Base-by-base conservation (phyloP, 64 coral and sea anemone species). In the Stichodactyla helianthus region DNA sequence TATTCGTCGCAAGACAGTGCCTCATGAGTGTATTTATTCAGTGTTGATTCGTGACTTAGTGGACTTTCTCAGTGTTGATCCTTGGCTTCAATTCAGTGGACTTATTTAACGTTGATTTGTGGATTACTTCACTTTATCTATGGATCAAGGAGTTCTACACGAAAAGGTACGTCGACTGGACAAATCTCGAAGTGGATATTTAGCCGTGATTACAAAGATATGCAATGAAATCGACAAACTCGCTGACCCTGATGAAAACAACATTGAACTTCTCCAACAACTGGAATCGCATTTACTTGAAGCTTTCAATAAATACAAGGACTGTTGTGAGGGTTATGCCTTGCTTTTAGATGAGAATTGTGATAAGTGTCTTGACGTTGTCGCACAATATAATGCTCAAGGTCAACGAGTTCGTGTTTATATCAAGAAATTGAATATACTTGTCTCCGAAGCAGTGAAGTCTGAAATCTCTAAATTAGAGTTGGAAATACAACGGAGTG, bases 151-250 rank as follows among this genome's bases (percentile, higher is more conserved):
- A 44, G 74, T 51, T 78, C 44, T 78, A 51, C 44, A 44, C 44
- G 74, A 78, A 78, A 78, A 28, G 44, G 19, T 78, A 1, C 74
- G 19, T 78, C 74, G 19, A 78, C 44, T 78, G 74, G 74, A 78
- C 44, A 78, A 78, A 28, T 78, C 74, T 78, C 74, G 74, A 78
- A 28, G 74, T 78, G 74, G 74, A 44, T 78, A 78, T 51, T 78
- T 78, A 1, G 74, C 74, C 44, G 74, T 20, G 10, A 78, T 78
- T 78, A 78, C 74, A 28, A 78, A 78, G 44, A 0, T 78, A 51
- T 78, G 74, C 44, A 78, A 78, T 51, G 10, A 28, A 6, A 20
- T 78, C 15, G 74, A 78, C 25, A 78, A 78, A 28, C 74, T 78
- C 0, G 0, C 74, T 44, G 74, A 74, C 68, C 0, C 0, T 2